Evolutionary conservation across 1,140 invertebrate species (phyloP), one percentile per base, ranked within the genome.

Genomic region (Leptopilina boulardi): DNA sequence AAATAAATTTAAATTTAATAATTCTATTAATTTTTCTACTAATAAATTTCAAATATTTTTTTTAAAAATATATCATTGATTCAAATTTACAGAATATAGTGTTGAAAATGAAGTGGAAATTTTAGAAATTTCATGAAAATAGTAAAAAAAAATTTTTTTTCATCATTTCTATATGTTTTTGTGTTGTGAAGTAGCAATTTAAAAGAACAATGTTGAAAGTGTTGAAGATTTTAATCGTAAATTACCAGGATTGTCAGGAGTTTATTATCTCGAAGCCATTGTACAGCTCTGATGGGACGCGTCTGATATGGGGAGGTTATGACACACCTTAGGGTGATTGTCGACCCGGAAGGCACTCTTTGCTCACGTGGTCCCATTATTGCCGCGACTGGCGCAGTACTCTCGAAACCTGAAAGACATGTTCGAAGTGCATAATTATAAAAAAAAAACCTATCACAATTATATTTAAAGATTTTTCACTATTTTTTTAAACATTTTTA

Each of bases 241-340:
- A 79, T 85, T 81, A 90, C 90, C 88, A 90, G 90, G 89, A 91
- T 90, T 90, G 90, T 90, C 83, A 91, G 87, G 83, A 90, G 88
- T 90, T 89, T 90, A 85, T 90, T 90, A 84, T 90, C 87, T 80
- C 88, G 86, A 71, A 90, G 87, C 90, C 90, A 91, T 84, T 91
- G 90, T 77, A 89, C 89, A 70, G 85, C 89, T 84, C 87, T 89
- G 85, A 90, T 88, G 80, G 88, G 89, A 21, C 89, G 86, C 21
- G 85, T 87, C 81, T 89, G 89, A 85, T 90, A 89, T 56, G 88
- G 90, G 75, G 90, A 88, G 73, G 87, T 89, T 83, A 92, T 87
- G 82, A 91, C 87, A 86, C 91, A 92, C 78, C 89, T 91, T 71
- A 92, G 83, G 78, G 89, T 91, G 81, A 92, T 88, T 41, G 90